Conservation (phyloP, 53 echinoderm and acorn worm genomes). For the Luidia sarsii region DNA sequence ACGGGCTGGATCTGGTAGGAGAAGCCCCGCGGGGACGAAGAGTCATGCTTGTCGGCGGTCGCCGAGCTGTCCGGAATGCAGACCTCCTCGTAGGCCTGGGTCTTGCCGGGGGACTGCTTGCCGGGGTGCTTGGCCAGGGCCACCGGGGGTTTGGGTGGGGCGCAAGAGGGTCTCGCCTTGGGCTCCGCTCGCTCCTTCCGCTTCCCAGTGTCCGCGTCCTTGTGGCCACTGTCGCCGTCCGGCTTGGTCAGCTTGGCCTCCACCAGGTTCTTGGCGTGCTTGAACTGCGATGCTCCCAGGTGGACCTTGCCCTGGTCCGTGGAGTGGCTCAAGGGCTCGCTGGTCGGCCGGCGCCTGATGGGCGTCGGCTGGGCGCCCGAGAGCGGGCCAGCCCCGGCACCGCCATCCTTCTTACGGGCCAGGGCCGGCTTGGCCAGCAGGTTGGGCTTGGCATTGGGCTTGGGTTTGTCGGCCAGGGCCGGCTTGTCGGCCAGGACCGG, state of each 20-base stretch:
- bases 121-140: neutral
- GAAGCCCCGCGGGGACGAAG: neutral
- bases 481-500: slow-evolving; percentile 17
- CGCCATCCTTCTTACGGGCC: slow-evolving; percentile 8
- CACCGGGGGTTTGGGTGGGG: slow-evolving; percentile 45
- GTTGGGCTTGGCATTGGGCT: neutral
- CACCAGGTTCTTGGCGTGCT: slow-evolving; percentile 17
- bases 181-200: neutral
- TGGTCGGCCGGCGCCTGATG: slow-evolving; percentile 20
- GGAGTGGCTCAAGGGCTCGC: slow-evolving; percentile 11
- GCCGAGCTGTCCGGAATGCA: neutral
- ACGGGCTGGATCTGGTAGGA: slow-evolving; percentile 30
- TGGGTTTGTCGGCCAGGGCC: slow-evolving; percentile 18
- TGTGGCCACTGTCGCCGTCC: neutral
- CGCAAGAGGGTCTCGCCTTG: slow-evolving; percentile 26
- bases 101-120: neutral
- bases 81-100: slow-evolving; percentile 29
- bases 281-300: slow-evolving; percentile 14
- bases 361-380: neutral
- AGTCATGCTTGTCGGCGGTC: neutral
- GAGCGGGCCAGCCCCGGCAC: neutral
- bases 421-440: slow-evolving; percentile 11
- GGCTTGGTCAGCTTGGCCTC: slow-evolving; percentile 23
- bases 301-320: slow-evolving; percentile 30
- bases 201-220: slow-evolving; percentile 14